A percentile compares a stretch with the other conserved stretches of the same genome.
Evolutionary conservation across 2,888 invertebrate genomes (phyloP).

Genomic region (Phrixothrix hirtus): DNA sequence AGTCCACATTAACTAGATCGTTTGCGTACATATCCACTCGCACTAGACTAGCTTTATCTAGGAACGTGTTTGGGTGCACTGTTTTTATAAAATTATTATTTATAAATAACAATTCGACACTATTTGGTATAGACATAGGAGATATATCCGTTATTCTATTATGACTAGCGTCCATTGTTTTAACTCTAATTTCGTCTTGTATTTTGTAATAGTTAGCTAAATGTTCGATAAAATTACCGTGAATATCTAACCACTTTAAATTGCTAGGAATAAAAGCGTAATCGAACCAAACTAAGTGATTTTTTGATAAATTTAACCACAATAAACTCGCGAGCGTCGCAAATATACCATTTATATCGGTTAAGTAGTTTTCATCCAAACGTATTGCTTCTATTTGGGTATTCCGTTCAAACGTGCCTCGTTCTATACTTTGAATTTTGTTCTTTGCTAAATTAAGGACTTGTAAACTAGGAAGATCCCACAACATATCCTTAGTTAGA

Average conservation of each 20-base stretch:
- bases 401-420: slow-evolving; percentile 82
- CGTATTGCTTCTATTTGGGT: slow-evolving; percentile 82
- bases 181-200: slow-evolving; percentile 78
- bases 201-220: slow-evolving; percentile 87
- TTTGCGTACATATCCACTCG: slow-evolving; percentile 91
- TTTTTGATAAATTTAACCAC: slow-evolving; percentile 88
- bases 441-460: slow-evolving; percentile 89
- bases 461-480: slow-evolving; percentile 81
- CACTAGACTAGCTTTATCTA: slow-evolving; percentile 80
- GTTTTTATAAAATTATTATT: slow-evolving; percentile 84
- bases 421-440: slow-evolving; percentile 81
- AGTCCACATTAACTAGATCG: slow-evolving; percentile 78
- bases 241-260: slow-evolving; percentile 88
- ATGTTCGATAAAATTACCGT: slow-evolving; percentile 86
- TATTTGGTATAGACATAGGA: slow-evolving; percentile 84
- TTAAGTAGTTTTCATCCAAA: slow-evolving; percentile 84
- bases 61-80: slow-evolving; percentile 83
- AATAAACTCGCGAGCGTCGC: slow-evolving; percentile 81
- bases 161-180: slow-evolving; percentile 86
- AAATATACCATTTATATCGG: slow-evolving; percentile 88
- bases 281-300: slow-evolving; percentile 91
- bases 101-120: slow-evolving; percentile 84
- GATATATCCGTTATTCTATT: slow-evolving; percentile 83
- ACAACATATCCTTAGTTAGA: slow-evolving; percentile 82
- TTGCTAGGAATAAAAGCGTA: slow-evolving; percentile 89